Evolutionary conservation across 2,797 vertebrate species (phyloP).

Genomic region (Smutsia gigantea): DNA sequence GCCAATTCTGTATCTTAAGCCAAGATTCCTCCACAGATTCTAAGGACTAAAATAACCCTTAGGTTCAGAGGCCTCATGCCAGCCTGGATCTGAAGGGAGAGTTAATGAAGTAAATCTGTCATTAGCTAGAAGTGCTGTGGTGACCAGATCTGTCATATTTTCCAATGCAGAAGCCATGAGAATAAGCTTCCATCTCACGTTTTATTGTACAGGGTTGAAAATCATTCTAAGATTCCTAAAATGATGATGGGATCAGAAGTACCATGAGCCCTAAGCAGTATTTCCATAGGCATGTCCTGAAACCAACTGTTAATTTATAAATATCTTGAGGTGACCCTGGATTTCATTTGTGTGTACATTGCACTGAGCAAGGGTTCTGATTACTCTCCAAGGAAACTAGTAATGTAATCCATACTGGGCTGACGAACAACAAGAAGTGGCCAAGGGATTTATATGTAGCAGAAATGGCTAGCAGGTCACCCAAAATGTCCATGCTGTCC

Average conservation of each 20-base stretch:
- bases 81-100: neutral
- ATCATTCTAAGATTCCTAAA: neutral
- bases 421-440: slow-evolving; percentile 16
- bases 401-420: neutral
- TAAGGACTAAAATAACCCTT: slow-evolving; percentile 8
- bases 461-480: neutral
- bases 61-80: neutral
- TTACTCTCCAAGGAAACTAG: slow-evolving; percentile 4
- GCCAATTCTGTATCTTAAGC: neutral
- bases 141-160: neutral
- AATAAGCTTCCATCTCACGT: neutral
- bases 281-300: slow-evolving; percentile 20
- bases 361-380: neutral
- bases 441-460: neutral
- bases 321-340: neutral
- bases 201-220: neutral
- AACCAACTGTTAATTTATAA: slow-evolving; percentile 11
- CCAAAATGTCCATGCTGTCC: neutral
- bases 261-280: neutral
- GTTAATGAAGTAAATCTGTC: neutral
- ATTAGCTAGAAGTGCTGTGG: neutral
- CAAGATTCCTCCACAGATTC: neutral
- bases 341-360: slow-evolving; percentile 13
- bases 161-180: neutral
- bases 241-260: neutral